Conservation (phyloP, 2,113 vertebrate species). For the Serinus canaria region DNA sequence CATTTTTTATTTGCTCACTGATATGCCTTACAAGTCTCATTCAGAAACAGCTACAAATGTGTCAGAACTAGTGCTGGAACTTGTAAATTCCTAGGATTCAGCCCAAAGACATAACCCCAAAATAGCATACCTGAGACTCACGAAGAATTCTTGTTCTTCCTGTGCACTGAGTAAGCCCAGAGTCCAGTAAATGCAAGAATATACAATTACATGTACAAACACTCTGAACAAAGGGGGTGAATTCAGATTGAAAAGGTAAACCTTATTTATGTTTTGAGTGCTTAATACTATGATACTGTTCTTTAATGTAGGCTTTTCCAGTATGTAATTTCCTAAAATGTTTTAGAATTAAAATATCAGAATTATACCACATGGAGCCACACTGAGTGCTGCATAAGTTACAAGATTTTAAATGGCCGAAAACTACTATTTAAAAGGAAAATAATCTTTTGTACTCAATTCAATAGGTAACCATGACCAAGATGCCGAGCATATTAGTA, state of each 20-base stretch:
- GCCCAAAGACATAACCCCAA: not conserved
- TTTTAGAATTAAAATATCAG: not conserved
- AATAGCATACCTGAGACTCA: not conserved
- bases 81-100: not conserved
- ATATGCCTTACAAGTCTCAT: not conserved
- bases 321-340: not conserved
- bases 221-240: not conserved
- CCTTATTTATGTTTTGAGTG: not conserved
- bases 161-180: not conserved
- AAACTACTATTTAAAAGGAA: not conserved
- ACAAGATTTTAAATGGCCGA: not conserved
- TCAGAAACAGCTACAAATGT: not conserved
- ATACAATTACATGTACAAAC: not conserved
- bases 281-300: not conserved
- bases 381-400: not conserved
- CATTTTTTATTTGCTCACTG: slow-evolving; percentile 38
- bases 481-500: not conserved
- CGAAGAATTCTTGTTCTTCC: not conserved
- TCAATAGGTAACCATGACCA: not conserved
- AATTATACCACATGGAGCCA: not conserved
- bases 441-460: not conserved
- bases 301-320: not conserved
- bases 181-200: not conserved
- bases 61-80: not conserved
- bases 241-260: not conserved